A percentile compares a stretch with the other conserved stretches of the same genome.
These are phyloP conservation scores for Drosophila mauritiana DNA, from an alignment of 1,140 invertebrate genomes.

Conservation along the genomic window DNA sequence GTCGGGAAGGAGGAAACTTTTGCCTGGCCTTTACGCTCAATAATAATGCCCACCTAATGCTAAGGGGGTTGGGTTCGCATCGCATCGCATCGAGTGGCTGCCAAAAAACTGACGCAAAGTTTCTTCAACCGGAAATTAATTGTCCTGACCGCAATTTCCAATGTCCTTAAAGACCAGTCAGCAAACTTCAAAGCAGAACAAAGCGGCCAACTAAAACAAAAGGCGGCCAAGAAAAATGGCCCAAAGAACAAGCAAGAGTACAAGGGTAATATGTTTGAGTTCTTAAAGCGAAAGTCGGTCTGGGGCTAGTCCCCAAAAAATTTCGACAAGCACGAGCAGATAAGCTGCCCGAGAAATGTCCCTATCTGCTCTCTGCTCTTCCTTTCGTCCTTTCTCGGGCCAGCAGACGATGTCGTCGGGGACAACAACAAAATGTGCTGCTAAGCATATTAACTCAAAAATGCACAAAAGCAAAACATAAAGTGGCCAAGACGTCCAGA, in stretches of 20 bases:
- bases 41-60: conserved; percentile 46
- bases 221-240: conserved; percentile 56
- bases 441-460: conserved; percentile 80
- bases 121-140: conserved; percentile 81
- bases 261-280: conserved; percentile 73
- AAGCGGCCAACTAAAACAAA: conserved; percentile 72
- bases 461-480: conserved; percentile 74
- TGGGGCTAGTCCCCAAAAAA: conserved; percentile 32
- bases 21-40: conserved; percentile 54
- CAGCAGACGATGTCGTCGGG: conserved; percentile 36
- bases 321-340: conserved; percentile 69
- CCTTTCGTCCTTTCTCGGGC: conserved; percentile 2
- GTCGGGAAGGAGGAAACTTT: conserved; percentile 24
- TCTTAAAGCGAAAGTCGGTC: conserved; percentile 52
- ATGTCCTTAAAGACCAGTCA: conserved; percentile 80
- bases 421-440: conserved; percentile 71
- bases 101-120: conserved; percentile 75
- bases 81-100: conserved; percentile 46
- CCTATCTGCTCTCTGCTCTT: not conserved
- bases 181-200: conserved; percentile 78
- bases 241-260: conserved; percentile 66
- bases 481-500: conserved; percentile 59
- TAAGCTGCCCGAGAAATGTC: conserved; percentile 48
- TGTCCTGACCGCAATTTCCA: conserved; percentile 80
- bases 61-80: not conserved